Evolutionary conservation across 2,797 vertebrate genomes (phyloP).

Genomic region (Tympanoctomys barrerae): DNA sequence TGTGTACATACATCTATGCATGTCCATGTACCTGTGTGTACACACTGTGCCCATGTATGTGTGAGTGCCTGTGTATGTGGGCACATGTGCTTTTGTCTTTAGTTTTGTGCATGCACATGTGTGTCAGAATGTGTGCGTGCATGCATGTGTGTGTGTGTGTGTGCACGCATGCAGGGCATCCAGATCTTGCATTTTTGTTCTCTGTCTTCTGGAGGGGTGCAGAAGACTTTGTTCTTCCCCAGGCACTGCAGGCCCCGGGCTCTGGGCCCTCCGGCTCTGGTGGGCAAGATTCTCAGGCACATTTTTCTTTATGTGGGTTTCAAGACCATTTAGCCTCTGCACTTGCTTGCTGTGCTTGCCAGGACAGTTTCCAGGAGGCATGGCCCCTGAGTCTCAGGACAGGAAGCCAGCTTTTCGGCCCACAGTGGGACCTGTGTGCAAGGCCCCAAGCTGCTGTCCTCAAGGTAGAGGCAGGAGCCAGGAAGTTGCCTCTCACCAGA

Average conservation of each 20-base stretch:
- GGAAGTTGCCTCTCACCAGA: background rate
- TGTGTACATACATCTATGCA: fast-evolving
- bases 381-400: background rate
- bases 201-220: background rate
- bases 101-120: background rate
- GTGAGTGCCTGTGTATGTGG: fast-evolving
- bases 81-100: too few relatives aligned
- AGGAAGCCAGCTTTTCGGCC: background rate
- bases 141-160: too few relatives aligned
- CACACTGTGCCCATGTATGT: too few relatives aligned
- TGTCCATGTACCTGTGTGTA: fast-evolving
- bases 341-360: background rate
- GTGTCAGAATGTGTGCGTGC: background rate
- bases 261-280: too few relatives aligned
- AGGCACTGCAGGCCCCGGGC: background rate
- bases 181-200: background rate
- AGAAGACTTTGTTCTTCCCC: background rate
- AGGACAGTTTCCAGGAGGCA: background rate
- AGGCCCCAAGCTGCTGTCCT: background rate
- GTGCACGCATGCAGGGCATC: too few relatives aligned
- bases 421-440: background rate
- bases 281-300: background rate
- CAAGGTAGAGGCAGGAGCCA: background rate
- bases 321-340: background rate
- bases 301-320: background rate